Evolutionary conservation across 2,797 vertebrate species (phyloP).

Genomic region (Enoplosus armatus): DNA sequence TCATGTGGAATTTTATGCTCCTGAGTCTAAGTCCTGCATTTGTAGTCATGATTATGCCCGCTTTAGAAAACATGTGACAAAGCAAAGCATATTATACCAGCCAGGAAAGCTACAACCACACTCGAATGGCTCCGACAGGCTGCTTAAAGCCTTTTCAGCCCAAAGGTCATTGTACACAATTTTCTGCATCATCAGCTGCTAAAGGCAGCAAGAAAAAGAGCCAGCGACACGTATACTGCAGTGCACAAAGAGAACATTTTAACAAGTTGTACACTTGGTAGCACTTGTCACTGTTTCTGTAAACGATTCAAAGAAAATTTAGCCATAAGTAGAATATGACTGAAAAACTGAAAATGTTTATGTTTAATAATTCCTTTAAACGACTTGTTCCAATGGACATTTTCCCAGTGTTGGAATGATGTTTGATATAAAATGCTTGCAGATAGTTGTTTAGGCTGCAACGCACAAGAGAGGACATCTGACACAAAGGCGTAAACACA

Average conservation of each 20-base stretch:
- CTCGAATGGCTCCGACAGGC: conserved; percentile 49
- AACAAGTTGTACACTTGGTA: not conserved
- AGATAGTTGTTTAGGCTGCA: conserved; percentile 27
- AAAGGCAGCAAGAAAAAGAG: conserved; percentile 25
- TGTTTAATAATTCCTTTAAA: conserved; percentile 4
- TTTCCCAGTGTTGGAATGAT: conserved; percentile 12
- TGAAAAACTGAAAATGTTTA: conserved; percentile 21
- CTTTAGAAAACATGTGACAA: conserved; percentile 55
- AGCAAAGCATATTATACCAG: conserved; percentile 56
- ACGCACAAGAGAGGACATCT: conserved; percentile 31
- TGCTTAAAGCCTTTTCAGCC: conserved; percentile 46
- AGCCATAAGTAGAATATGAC: conserved; percentile 15
- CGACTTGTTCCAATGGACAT: not conserved
- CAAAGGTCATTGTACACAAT: conserved; percentile 62
- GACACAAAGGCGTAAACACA: conserved; percentile 40
- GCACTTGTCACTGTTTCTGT: not conserved
- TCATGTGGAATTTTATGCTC: conserved; percentile 45
- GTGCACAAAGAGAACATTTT: conserved; percentile 10
- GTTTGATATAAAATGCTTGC: conserved; percentile 29
- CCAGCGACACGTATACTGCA: not conserved
- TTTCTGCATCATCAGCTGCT: conserved; percentile 58
- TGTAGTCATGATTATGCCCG: conserved; percentile 20
- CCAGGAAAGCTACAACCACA: conserved; percentile 27
- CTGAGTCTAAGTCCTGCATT: conserved; percentile 41
- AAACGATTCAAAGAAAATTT: not conserved